Evolutionary conservation across 2,888 invertebrate genomes (phyloP).

Genomic region (Drosophila cracens): DNA sequence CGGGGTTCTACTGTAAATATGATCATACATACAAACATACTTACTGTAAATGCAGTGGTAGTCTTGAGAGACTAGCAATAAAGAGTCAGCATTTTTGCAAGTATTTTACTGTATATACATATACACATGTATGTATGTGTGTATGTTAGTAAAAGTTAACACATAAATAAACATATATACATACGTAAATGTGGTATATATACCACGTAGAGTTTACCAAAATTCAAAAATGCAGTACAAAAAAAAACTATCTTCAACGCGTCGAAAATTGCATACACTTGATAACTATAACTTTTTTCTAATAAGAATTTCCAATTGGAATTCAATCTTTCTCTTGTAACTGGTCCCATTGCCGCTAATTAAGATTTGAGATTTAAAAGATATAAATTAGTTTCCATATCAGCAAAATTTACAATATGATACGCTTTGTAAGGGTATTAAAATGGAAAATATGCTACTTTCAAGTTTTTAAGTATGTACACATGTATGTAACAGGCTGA

Average conservation of each 20-base stretch:
- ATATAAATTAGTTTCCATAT: neutral
- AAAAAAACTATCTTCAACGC: neutral
- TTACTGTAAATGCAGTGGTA: constrained; percentile 3
- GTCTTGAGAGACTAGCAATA: constrained; percentile 7
- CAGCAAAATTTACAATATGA: neutral
- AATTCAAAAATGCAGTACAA: neutral
- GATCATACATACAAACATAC: neutral
- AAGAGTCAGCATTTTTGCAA: constrained; percentile 13
- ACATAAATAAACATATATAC: neutral
- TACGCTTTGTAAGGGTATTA: neutral
- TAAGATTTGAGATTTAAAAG: neutral
- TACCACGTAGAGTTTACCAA: neutral
- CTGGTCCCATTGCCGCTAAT: neutral
- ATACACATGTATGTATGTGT: neutral
- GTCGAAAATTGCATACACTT: neutral
- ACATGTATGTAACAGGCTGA: neutral
- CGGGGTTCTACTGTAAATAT: neutral
- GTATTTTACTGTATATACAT: neutral
- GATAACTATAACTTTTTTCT: neutral
- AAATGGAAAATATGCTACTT: neutral
- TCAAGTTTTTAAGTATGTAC: neutral
- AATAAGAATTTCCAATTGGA: neutral
- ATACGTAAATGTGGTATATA: neutral
- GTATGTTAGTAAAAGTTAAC: neutral
- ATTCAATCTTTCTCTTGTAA: neutral